Evolutionary conservation across 1,140 invertebrate species (phyloP), one percentile per base, ranked within the genome.

Genomic region (Cyrtorhinus lividipennis): DNA sequence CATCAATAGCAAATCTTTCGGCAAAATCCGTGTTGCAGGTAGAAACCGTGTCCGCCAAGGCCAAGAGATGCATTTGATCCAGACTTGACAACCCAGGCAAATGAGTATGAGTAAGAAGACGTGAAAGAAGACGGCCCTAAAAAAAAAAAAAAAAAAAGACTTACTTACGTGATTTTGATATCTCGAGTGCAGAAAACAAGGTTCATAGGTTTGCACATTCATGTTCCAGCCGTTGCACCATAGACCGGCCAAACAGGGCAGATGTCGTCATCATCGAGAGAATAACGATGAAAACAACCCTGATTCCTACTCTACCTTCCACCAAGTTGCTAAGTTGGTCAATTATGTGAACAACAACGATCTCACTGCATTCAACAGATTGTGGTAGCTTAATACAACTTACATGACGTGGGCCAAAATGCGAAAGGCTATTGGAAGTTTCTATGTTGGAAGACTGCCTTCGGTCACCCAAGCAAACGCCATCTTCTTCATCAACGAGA

Each of bases 21-120:
- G 87, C 85, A 68, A 91, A 88, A 71, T 92, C 88, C 0, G 86
- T 87, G 68, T 92, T 89, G 69, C 88, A 91, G 0, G 90, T 93
- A 0, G 94, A 93, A 0, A 99, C 93, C 0, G 97, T 98, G 70
- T 99, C 96, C 23, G 95, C 95, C 22, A 99, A 73, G 2, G 96
- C 96, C 8, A 99, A 74, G 24, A 99, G 77, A 76, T 99, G 96
- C 95, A 99, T 98, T 74, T 99, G 97, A 76, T 99, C 97, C 23
- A 99, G 80, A 71, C 92, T 95, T 1, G 93, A 96, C 2, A 99
- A 76, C 0, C 95, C 95, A 0, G 96, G 96, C 20, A 99, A 77
- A 74, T 98, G 95, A 1, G 91, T 95, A 73, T 98, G 94, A 0
- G 95, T 98, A 12, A 99, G 77, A 20, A 98, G 78, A 1, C 92